A percentile compares a stretch with the other conserved stretches of the same genome.
Conservation (phyloP, 2,797 vertebrate genomes). For the Acestrorhynchus altus region DNA sequence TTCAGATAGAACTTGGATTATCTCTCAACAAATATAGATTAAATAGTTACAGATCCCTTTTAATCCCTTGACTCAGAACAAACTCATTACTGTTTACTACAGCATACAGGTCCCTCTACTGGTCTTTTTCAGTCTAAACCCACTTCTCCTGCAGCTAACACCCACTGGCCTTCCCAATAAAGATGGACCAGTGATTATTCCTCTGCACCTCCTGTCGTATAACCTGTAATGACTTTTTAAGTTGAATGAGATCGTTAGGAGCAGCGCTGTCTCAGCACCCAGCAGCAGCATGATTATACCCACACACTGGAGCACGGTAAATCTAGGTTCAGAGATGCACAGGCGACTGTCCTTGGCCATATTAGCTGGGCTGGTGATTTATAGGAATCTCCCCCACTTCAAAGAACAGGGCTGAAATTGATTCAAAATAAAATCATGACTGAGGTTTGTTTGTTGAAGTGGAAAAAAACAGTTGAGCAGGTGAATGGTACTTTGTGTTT, state of each 20-base stretch:
- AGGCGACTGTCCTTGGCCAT: conserved; percentile 54
- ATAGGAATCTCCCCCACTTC: conserved; percentile 31
- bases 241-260: conserved; percentile 69
- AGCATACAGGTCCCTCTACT: background rate
- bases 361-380: conserved; percentile 61
- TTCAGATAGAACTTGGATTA: background rate
- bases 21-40: background rate
- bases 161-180: conserved; percentile 58
- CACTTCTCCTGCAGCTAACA: conserved; percentile 39
- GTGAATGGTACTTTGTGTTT: background rate
- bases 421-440: conserved; percentile 17
- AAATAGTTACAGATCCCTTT: background rate
- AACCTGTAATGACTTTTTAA: conserved; percentile 69
- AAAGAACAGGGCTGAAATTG: conserved; percentile 45
- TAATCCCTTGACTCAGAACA: background rate
- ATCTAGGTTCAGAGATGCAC: conserved; percentile 60
- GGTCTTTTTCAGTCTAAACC: conserved; percentile 15
- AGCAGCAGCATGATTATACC: conserved; percentile 63
- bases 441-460: background rate
- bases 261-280: conserved; percentile 70
- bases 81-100: background rate
- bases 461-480: background rate
- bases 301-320: conserved; percentile 53
- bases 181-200: conserved; percentile 59
- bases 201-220: conserved; percentile 58